Conservation (phyloP, 2,797 vertebrate genomes). For the Macropus fuliginosus region DNA sequence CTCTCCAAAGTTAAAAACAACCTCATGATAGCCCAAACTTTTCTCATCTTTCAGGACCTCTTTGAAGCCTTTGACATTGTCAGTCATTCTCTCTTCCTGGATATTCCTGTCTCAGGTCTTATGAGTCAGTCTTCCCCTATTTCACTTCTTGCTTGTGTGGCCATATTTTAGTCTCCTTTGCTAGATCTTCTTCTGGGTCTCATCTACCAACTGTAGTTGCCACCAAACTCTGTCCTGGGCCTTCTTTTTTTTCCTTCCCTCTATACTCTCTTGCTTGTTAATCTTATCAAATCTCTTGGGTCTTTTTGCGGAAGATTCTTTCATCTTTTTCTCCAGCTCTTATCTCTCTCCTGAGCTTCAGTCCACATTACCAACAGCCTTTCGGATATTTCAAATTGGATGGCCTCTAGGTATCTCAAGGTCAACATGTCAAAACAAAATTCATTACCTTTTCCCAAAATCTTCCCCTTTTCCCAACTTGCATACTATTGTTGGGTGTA, state of each 20-base stretch:
- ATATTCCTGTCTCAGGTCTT: background rate
- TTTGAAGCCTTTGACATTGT: background rate
- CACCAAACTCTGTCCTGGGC: background rate
- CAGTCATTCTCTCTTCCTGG: background rate
- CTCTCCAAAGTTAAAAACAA: background rate
- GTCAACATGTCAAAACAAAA: background rate
- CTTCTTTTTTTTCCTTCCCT: too few relatives aligned
- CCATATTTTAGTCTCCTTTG: too few relatives aligned
- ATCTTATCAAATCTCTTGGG: too few relatives aligned
- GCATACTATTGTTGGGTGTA: background rate
- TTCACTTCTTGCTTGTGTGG: background rate
- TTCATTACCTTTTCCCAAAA: background rate
- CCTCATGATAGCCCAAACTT: background rate
- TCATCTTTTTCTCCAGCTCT: background rate
- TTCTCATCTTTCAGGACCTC: background rate
- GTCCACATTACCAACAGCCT: background rate
- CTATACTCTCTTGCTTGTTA: too few relatives aligned
- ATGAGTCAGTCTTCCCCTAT: background rate
- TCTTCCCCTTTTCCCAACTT: background rate
- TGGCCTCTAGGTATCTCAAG: background rate
- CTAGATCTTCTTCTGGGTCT: background rate
- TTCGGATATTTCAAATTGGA: background rate
- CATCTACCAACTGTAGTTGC: background rate
- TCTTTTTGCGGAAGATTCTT: too few relatives aligned
- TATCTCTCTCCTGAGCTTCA: background rate